These are phyloP conservation scores for Tipula confusa DNA, from an alignment of 2,888 invertebrate genomes.

Conservation along the genomic window DNA sequence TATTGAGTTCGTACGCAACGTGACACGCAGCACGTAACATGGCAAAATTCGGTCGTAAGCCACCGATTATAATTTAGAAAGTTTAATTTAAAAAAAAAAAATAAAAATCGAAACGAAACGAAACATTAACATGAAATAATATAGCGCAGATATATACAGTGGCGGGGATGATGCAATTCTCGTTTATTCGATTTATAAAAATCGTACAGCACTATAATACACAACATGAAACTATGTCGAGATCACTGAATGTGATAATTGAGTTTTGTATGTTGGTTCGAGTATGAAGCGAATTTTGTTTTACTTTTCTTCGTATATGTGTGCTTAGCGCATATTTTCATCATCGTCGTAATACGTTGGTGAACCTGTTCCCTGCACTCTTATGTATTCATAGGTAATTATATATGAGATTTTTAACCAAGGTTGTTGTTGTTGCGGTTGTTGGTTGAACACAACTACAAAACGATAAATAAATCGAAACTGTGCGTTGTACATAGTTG, in stretches of 20 bases:
- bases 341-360: no score
- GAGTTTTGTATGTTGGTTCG: background rate
- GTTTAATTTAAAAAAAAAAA: background rate
- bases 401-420: no score
- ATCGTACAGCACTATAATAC: background rate
- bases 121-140: background rate
- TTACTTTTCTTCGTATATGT: background rate
- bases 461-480: no score
- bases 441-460: no score
- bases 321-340: no score
- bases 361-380: no score
- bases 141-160: background rate
- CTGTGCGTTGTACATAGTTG: no score
- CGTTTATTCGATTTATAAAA: background rate
- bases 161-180: background rate
- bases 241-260: background rate
- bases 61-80: conserved; percentile 14
- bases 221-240: background rate
- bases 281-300: background rate
- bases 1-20: background rate
- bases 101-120: background rate
- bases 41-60: background rate
- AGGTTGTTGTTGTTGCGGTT: no score
- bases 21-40: background rate
- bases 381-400: no score